A percentile compares a stretch with the other conserved stretches of the same genome.
phyloP scores from a whole-genome alignment of 2,888 invertebrate species.

The Apodemia mormo region DNA sequence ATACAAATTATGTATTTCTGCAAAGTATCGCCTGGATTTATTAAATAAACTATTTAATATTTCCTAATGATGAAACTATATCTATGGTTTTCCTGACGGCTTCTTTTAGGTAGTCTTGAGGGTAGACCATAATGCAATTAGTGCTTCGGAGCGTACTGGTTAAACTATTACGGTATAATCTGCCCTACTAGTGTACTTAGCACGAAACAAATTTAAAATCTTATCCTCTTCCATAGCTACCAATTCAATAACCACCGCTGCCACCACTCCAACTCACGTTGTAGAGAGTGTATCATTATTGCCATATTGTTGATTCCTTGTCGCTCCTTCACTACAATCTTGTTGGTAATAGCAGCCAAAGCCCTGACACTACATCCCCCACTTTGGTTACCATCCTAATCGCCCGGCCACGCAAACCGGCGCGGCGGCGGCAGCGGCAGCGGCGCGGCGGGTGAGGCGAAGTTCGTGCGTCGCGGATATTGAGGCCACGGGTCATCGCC shows the following conservation, averaged over 20 bases:
- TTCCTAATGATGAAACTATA: conserved; percentile 67
- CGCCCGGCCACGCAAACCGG: too few species aligned
- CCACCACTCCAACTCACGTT: conserved; percentile 84
- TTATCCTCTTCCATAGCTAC: conserved; percentile 65
- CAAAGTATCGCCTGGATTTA: too few species aligned
- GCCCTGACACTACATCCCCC: conserved; percentile 81
- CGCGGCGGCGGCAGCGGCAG: too few species aligned
- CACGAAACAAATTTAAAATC: conserved; percentile 81
- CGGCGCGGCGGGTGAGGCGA: too few species aligned
- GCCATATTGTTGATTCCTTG: conserved; percentile 88
- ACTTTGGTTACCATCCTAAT: conserved; percentile 48
- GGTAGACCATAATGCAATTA: conserved; percentile 77
- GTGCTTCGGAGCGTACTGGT: conserved; percentile 81
- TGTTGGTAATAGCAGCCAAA: conserved; percentile 92
- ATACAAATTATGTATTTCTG: too few species aligned
- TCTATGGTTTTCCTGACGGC: conserved; percentile 74
- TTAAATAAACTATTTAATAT: conserved; percentile 59
- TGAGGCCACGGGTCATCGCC: too few species aligned
- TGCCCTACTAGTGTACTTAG: conserved; percentile 82
- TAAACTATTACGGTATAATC: conserved; percentile 78
- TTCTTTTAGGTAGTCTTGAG: conserved; percentile 76
- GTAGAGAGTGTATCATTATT: conserved; percentile 87
- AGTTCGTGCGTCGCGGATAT: too few species aligned
- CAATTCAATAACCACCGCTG: conserved; percentile 61
- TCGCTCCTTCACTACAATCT: conserved; percentile 92